Conservation (phyloP, 2,113 vertebrate species). For the Catharus fuscescens region DNA sequence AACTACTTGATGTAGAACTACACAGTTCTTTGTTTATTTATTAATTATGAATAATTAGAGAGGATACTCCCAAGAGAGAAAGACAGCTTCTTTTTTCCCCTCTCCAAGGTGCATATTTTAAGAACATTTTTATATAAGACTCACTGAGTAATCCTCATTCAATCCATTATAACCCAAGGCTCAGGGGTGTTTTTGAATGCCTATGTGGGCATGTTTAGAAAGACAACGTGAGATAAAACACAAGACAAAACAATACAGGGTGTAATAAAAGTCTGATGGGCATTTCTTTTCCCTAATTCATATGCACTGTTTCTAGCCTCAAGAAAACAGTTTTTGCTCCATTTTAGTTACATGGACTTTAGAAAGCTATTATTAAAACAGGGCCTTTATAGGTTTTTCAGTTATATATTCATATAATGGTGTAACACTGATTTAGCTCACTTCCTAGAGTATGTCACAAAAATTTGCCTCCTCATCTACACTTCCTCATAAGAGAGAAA, state of each 20-base stretch:
- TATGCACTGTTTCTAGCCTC: background rate
- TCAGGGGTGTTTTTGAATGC: background rate
- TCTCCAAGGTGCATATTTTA: conserved; percentile 3
- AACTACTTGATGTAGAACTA: conserved; percentile 34
- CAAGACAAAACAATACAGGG: background rate
- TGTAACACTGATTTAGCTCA: background rate
- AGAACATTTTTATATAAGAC: background rate
- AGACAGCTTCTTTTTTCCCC: background rate
- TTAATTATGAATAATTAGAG: conserved; percentile 66
- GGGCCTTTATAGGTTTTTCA: background rate
- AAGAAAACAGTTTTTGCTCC: background rate
- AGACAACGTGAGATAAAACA: background rate
- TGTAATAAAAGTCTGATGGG: background rate
- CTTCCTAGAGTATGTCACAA: background rate
- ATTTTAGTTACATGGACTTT: background rate
- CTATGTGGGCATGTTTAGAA: background rate
- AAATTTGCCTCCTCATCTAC: background rate
- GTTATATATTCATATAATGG: background rate
- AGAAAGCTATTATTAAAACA: background rate
- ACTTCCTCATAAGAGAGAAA: background rate
- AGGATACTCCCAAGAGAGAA: background rate
- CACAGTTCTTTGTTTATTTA: conserved; percentile 53
- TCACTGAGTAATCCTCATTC: background rate
- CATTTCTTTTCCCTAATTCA: background rate
- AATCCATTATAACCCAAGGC: background rate